Base-by-base conservation (phyloP, 2,888 invertebrate species). In the Orchesellides sinensis region DNA sequence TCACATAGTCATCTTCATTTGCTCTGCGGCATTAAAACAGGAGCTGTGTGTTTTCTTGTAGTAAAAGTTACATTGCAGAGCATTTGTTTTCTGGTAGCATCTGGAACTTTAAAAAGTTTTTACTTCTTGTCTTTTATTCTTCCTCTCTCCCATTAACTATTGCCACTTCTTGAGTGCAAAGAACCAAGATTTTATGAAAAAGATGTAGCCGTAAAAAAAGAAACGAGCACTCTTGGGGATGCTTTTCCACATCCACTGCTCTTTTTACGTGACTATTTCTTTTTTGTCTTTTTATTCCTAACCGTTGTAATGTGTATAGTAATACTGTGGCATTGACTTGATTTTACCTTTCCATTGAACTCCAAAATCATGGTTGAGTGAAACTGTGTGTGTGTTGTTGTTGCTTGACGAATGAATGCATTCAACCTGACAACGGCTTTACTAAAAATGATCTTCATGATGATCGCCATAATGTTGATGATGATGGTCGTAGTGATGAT, bases 141-240 rank as follows among this genome's bases (percentile, higher is more conserved):
- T n/a, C 21, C 8, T 29, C 29, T 59, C 59, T 32, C 25, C 54
- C 54, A 49, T 19, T 19, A 49, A n/a, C n/a, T n/a, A n/a, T n/a
- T 14, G 12, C 54, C 54, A 54, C 19, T 59, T 17, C 17, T 59
- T n/a, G 59, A 47, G 49, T 32, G 61, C 23, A 61, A 59, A 45
- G 63, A 73, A n/a, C 49, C 40, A 54, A 47, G 73, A 73, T 73
- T 74, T 63, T 65, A 74, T 54, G 69, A 68, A 69, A 66, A 61
- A 69, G 59, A 45, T 47, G 69, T 49, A 40, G 49, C 47, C 69
- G 78, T 69, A 78, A 78, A 78, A 68, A 61, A 45, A 27, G 78
- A 69, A 59, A 78, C 69, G 78, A 78, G 69, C 69, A 78, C 78
- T 78, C 78, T 78, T 78, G 78, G 78, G 78, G 61, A 69, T 78